Base-by-base conservation (phyloP, 2,797 vertebrate genomes). In the Xenentodon cancila region DNA sequence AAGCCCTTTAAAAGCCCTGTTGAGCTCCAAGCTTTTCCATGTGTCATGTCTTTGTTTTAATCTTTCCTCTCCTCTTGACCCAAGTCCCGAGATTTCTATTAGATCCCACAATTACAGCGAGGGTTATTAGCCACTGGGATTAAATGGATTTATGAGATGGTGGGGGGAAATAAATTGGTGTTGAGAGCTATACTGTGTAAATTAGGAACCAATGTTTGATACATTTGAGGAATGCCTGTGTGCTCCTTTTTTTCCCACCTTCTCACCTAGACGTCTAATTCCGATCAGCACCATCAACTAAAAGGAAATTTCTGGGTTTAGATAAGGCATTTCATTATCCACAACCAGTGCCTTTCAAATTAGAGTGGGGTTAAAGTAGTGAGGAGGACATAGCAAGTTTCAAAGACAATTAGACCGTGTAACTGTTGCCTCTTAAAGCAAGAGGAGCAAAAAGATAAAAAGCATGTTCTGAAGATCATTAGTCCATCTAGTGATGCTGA, bases 61-160 rank as follows among this genome's bases (percentile, higher is more conserved):
- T 77, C 62, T 70, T 42, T 68, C 52, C 42, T 25, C 56, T 77
- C 44, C 2, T 64, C 58, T 54, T 55, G 68, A 77, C 73, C 69
- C 60, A 48, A 58, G 57, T 67, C 72, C 51, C 34, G 15, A 57
- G 52, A 76, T 74, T 72, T 74, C 54, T 61, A 73, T 75, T 65
- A 66, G 63, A 70, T 69, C 70, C 53, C 22, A 66, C 61, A 75
- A 82, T 82, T 77, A 82, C 74, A 61, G 68, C 55, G 47, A 52
- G 47, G 58, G 56, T 73, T 74, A 74, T 75, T 79, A 71, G 72
- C 20, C 7, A 34, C 49, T 67, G 20, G 56, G 56, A 69, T 73
- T 84, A 74, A 83, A 53, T 64, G 69, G 69, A 68, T 53, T 73
- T 82, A 75, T 77, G 69, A n/a, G 49, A 58, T 25, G 44, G 53